Evolutionary conservation across 2,797 vertebrate genomes (phyloP).

Genomic region (Xyrichtys novacula): DNA sequence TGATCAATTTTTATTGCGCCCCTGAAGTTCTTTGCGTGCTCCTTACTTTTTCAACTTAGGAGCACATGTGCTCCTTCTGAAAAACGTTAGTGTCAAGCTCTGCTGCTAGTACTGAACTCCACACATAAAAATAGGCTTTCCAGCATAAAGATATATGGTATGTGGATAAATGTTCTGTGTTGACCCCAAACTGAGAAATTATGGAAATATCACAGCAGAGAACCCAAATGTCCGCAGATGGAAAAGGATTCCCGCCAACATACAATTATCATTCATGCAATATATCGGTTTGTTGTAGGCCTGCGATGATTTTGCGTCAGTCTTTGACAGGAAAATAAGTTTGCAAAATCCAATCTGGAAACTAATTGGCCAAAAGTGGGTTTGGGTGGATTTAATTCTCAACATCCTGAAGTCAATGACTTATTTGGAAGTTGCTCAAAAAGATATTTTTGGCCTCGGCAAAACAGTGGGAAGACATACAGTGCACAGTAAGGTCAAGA

Average conservation of each 20-base stretch:
- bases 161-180: no score
- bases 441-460: slow-evolving; percentile 11
- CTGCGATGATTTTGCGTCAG: not conserved
- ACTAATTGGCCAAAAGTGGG: not conserved
- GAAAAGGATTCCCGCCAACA: not conserved
- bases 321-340: not conserved
- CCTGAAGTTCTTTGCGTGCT: no score
- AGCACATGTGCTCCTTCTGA: no score
- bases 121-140: no score
- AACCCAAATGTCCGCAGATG: not conserved
- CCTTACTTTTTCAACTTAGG: no score
- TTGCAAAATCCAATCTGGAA: slow-evolving; percentile 7
- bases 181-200: not conserved
- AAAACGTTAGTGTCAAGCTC: no score
- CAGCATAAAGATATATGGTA: no score
- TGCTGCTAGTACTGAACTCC: no score
- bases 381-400: slow-evolving; percentile 3
- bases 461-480: slow-evolving; percentile 3
- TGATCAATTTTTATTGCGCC: no score
- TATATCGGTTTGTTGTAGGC: not conserved
- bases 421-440: not conserved
- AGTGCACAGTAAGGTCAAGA: slow-evolving; percentile 38
- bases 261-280: not conserved
- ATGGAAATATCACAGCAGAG: not conserved
- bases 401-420: not conserved